Evolutionary conservation across 2,888 invertebrate species (phyloP).

Genomic region (Elaeidobius kamerunicus): DNA sequence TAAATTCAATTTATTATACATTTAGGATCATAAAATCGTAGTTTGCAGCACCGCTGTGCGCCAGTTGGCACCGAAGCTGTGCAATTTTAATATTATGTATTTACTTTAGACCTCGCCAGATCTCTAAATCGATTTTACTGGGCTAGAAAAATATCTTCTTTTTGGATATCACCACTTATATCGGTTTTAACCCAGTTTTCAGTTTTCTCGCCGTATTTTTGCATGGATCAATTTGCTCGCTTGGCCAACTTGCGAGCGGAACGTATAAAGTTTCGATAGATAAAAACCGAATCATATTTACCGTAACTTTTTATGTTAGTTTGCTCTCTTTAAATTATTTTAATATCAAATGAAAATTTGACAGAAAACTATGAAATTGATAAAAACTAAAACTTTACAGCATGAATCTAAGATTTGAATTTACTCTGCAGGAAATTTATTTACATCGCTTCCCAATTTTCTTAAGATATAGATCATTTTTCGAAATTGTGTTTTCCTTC

Average conservation of each 20-base stretch:
- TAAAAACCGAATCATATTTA: too few relatives aligned
- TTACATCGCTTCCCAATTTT: too few relatives aligned
- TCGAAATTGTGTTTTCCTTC: neutral
- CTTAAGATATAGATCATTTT: neutral
- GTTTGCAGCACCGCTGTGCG: conserved; percentile 24
- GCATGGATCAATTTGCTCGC: neutral
- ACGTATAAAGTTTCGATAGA: too few relatives aligned
- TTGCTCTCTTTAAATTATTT: too few relatives aligned
- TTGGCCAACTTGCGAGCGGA: too few relatives aligned
- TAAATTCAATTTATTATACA: conserved; percentile 30
- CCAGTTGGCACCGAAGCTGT: conserved; percentile 27
- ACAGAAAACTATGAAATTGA: too few relatives aligned
- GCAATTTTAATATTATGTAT: conserved; percentile 28
- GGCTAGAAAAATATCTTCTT: conserved; percentile 12
- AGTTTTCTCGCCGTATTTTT: neutral
- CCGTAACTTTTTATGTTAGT: too few relatives aligned
- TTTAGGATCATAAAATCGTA: conserved; percentile 27
- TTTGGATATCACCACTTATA: conserved; percentile 10
- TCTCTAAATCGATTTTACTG: conserved; percentile 21
- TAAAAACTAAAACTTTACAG: too few relatives aligned
- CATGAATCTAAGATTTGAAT: too few relatives aligned
- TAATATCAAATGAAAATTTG: too few relatives aligned
- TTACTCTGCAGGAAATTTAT: too few relatives aligned
- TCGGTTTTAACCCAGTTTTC: conserved; percentile 12
- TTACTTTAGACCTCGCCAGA: conserved; percentile 19